phyloP scores from a whole-genome alignment of 2,113 vertebrate species.

The Gopherus evgoodei region DNA sequence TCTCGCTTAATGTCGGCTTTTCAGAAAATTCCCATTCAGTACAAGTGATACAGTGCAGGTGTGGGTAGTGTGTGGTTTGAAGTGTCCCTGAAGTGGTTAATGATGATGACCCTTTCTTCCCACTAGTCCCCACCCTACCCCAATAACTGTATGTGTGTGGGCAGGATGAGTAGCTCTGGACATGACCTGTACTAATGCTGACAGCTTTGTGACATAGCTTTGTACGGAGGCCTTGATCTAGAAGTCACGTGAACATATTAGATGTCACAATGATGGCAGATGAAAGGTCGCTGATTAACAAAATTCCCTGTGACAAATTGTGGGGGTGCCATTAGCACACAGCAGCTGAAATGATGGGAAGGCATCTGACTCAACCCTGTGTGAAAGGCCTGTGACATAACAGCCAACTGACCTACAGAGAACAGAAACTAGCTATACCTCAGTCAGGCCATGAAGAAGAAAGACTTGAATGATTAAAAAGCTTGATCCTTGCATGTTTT shows the following conservation, averaged over 20 bases:
- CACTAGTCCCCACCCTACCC: background rate
- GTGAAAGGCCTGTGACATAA: slow-evolving; percentile 5
- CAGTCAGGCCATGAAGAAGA: background rate
- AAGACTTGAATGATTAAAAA: background rate
- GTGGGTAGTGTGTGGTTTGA: slow-evolving; percentile 62
- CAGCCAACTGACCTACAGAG: background rate
- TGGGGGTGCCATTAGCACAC: background rate
- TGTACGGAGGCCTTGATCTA: background rate
- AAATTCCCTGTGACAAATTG: background rate
- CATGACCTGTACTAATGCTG: background rate
- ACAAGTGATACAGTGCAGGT: background rate
- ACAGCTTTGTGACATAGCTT: slow-evolving; percentile 13
- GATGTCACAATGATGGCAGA: background rate
- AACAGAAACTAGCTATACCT: background rate
- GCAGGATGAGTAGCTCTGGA: background rate
- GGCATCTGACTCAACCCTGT: background rate
- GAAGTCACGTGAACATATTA: background rate
- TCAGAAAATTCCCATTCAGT: background rate
- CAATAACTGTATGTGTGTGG: background rate
- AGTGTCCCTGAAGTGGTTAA: background rate
- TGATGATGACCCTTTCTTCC: background rate
- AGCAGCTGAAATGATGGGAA: background rate
- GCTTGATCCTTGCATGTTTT: background rate
- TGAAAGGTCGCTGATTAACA: background rate
- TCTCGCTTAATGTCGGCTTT: background rate